Percentiles rank a stretch among this genome's conserved stretches.
Evolutionary conservation across 2,113 vertebrate species (phyloP).

Genomic region (Coptodon rendalli): DNA sequence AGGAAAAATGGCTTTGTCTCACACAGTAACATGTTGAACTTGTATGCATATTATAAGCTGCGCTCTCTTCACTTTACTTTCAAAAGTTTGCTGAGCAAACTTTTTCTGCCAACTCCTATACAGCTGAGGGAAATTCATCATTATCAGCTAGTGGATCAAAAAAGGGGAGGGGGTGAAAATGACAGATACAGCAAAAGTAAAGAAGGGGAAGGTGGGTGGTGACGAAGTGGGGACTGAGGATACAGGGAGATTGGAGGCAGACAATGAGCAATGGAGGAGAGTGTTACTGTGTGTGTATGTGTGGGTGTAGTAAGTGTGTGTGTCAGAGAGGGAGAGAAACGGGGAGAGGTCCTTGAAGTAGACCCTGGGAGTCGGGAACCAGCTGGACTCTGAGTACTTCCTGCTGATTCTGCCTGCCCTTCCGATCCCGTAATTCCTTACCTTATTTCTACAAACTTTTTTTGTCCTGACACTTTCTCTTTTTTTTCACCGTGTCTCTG

Average conservation of each 20-base stretch:
- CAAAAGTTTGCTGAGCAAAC: conserved; percentile 65
- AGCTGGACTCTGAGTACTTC: conserved; percentile 56
- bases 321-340: background rate
- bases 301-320: conserved; percentile 2
- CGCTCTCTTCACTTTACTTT: conserved; percentile 39
- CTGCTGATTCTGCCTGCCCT: conserved; percentile 44
- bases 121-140: conserved; percentile 64
- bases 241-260: conserved; percentile 46
- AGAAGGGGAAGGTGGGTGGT: conserved; percentile 55
- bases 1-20: conserved; percentile 44
- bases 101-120: conserved; percentile 53
- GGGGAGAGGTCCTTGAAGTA: conserved; percentile 36
- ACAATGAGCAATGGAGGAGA: conserved; percentile 53
- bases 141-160: conserved; percentile 69
- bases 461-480: background rate
- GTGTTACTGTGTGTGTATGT: conserved; percentile 9
- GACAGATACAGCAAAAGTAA: conserved; percentile 64
- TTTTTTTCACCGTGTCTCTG: background rate
- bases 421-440: conserved; percentile 2
- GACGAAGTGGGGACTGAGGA: conserved; percentile 57
- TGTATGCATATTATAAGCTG: conserved; percentile 46
- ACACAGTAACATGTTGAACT: conserved; percentile 31
- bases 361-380: conserved; percentile 40
- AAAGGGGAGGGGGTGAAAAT: conserved; percentile 54
- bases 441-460: background rate